Conservation (phyloP, 2,797 vertebrate genomes). For the Diplodus sargus region DNA sequence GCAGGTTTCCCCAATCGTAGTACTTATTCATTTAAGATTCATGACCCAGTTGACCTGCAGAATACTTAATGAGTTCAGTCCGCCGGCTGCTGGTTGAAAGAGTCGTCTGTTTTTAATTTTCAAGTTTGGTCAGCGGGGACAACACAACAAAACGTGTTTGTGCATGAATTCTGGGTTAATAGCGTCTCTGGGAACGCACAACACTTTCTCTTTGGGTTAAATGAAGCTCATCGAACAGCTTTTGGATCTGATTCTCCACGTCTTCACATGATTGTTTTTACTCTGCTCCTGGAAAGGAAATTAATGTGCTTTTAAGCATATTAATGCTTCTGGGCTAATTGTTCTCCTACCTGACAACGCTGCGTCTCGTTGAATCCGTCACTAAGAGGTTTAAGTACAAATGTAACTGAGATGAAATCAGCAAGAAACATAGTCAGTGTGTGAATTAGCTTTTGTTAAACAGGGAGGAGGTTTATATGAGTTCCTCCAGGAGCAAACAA, state of each 20-base stretch:
- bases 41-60: neutral
- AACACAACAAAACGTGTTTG: conserved; percentile 5
- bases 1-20: neutral
- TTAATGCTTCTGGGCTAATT: conserved; percentile 2
- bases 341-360: conserved; percentile 1
- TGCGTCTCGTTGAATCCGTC: conserved; percentile 2
- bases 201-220: conserved; percentile 23
- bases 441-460: neutral
- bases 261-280: conserved; percentile 14
- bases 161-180: neutral
- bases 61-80: neutral
- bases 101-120: neutral
- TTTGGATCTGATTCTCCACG: conserved; percentile 12
- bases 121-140: neutral
- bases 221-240: conserved; percentile 20
- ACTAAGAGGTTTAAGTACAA: neutral
- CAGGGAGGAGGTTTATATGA: neutral
- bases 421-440: neutral
- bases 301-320: conserved; percentile 7
- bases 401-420: neutral
- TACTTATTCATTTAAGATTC: neutral
- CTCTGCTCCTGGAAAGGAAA: neutral
- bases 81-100: neutral
- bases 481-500: conserved; percentile 5
- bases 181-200: neutral